These are phyloP conservation scores for Cetonia aurata DNA, from an alignment of 2,888 invertebrate genomes.

Conservation along the genomic window DNA sequence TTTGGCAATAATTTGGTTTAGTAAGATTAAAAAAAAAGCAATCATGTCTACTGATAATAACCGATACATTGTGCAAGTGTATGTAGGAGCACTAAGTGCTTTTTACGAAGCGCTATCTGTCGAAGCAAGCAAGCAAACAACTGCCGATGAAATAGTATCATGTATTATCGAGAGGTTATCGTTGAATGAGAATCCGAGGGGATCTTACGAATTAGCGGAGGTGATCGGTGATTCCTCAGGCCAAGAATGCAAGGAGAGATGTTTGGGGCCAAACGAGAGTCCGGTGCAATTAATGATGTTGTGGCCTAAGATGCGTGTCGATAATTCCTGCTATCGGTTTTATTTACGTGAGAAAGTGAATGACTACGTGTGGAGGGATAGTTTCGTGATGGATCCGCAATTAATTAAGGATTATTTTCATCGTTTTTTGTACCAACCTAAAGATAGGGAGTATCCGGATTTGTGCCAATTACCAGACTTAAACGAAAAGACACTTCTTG, in stretches of 20 bases:
- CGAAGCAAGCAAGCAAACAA: conserved; percentile 92
- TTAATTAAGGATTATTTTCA: conserved; percentile 93
- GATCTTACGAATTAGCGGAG: conserved; percentile 87
- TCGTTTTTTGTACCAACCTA: conserved; percentile 90
- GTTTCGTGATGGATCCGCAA: conserved; percentile 91
- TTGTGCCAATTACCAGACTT: conserved; percentile 95
- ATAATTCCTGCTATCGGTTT: conserved; percentile 78
- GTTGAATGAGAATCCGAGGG: conserved; percentile 70
- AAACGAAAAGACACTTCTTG: conserved; percentile 92
- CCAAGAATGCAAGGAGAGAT: conserved; percentile 92
- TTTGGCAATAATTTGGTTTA: conserved; percentile 20
- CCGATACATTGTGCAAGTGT: conserved; percentile 85
- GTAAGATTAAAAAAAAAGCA: conserved; percentile 58
- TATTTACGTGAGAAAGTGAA: conserved; percentile 89
- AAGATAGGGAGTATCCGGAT: conserved; percentile 95
- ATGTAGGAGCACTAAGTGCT: conserved; percentile 88
- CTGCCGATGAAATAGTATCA: conserved; percentile 90
- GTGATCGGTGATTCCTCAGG: conserved; percentile 89
- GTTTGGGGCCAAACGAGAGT: conserved; percentile 84
- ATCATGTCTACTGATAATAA: conserved; percentile 74
- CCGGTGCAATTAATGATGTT: conserved; percentile 87
- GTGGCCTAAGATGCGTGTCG: conserved; percentile 78
- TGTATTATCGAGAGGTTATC: conserved; percentile 85
- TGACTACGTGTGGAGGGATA: conserved; percentile 88
- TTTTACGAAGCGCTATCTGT: conserved; percentile 92